phyloP scores from a whole-genome alignment of 2,113 vertebrate species.

The Prinia subflava region DNA sequence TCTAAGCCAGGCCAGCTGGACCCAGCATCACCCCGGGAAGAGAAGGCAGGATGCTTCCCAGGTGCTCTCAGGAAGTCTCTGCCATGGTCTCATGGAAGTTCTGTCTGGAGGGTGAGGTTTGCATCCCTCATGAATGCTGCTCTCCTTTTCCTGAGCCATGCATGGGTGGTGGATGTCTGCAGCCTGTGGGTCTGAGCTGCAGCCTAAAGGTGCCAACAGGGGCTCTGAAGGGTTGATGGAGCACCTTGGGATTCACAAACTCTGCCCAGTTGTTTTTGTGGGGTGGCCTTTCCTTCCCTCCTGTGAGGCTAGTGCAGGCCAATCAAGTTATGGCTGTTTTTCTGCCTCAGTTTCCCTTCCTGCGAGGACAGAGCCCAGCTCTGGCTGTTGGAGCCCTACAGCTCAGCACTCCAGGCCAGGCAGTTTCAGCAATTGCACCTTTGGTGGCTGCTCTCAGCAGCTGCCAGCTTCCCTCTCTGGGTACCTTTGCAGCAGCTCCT shows the following conservation, averaged over 20 bases:
- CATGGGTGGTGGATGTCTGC: accelerated
- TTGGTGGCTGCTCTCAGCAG: not conserved
- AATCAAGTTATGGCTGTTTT: not conserved
- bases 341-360: not conserved
- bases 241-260: accelerated
- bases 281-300: not conserved
- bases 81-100: not conserved
- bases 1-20: not conserved
- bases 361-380: not conserved
- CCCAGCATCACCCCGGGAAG: accelerated
- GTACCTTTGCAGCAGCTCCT: not conserved
- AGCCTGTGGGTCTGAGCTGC: not conserved
- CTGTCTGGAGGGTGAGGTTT: not conserved
- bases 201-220: not conserved
- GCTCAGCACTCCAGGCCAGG: not conserved
- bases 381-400: not conserved
- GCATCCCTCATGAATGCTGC: not conserved
- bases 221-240: not conserved
- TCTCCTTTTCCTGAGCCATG: not conserved
- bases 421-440: not conserved
- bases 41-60: not conserved
- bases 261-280: not conserved
- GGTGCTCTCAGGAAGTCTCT: not conserved
- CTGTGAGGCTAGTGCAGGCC: not conserved
- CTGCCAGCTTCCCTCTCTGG: not conserved